Evolutionary conservation across 2,113 vertebrate genomes (phyloP).

Genomic region (Erinaceus europaeus): DNA sequence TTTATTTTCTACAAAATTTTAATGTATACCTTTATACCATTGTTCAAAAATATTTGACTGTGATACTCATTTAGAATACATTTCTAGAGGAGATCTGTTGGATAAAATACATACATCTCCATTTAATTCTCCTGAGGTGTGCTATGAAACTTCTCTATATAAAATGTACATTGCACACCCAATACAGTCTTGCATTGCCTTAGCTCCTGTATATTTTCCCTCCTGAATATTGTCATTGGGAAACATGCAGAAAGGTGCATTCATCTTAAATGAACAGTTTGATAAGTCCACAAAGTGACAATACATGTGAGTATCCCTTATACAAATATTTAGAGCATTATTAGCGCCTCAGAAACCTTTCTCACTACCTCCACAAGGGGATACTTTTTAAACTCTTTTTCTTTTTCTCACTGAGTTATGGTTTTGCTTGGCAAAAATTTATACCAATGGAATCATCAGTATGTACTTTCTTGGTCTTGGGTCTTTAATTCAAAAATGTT

Average conservation of each 20-base stretch:
- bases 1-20: slow-evolving; percentile 5
- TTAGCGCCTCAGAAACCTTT: neutral
- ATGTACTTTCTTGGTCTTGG: neutral
- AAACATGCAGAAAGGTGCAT: neutral
- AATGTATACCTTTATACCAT: neutral
- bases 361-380: neutral
- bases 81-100: neutral
- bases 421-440: too few species aligned
- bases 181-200: fast-evolving
- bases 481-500: neutral
- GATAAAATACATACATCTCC: neutral
- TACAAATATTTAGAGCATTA: neutral
- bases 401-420: too few species aligned
- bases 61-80: neutral
- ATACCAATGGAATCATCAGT: neutral
- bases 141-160: neutral
- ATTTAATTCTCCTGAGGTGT: neutral
- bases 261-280: neutral
- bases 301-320: neutral
- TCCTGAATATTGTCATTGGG: neutral
- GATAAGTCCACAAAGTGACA: neutral
- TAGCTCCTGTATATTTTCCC: neutral
- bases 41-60: neutral
- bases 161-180: neutral
- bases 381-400: too few species aligned